These are phyloP conservation scores for Puffinus mauretanicus DNA, from an alignment of 2,113 vertebrate genomes.

Conservation along the genomic window DNA sequence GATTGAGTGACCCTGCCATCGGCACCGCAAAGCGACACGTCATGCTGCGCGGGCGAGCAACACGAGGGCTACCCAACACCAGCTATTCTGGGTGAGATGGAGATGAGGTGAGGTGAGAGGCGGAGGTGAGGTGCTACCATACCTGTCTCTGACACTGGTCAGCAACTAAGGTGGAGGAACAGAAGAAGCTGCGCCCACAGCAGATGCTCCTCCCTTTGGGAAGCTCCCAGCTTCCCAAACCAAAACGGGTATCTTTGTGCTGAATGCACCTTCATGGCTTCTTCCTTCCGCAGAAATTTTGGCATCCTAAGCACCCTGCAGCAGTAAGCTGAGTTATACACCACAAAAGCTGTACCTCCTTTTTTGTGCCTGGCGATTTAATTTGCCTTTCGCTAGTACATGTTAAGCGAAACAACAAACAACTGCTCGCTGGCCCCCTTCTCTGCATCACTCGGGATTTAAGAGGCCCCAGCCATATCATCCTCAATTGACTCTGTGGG, in stretches of 20 bases:
- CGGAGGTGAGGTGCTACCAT: neutral
- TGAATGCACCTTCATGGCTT: neutral
- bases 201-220: neutral
- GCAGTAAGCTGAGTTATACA: neutral
- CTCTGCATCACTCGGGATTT: neutral
- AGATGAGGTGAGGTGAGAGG: neutral
- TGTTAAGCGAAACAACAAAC: neutral
- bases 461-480: neutral
- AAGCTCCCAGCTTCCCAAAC: neutral
- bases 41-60: too few relatives aligned
- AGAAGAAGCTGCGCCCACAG: neutral
- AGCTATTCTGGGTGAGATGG: neutral
- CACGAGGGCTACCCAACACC: neutral
- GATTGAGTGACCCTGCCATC: neutral
- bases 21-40: rapidly evolving
- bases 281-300: neutral
- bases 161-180: neutral
- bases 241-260: neutral
- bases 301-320: neutral
- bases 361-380: neutral
- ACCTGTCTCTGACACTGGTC: neutral
- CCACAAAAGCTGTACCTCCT: neutral
- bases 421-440: neutral
- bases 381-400: neutral
- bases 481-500: neutral